phyloP scores from a whole-genome alignment of 1,140 invertebrate genomes.

The Nephila pilipes region DNA sequence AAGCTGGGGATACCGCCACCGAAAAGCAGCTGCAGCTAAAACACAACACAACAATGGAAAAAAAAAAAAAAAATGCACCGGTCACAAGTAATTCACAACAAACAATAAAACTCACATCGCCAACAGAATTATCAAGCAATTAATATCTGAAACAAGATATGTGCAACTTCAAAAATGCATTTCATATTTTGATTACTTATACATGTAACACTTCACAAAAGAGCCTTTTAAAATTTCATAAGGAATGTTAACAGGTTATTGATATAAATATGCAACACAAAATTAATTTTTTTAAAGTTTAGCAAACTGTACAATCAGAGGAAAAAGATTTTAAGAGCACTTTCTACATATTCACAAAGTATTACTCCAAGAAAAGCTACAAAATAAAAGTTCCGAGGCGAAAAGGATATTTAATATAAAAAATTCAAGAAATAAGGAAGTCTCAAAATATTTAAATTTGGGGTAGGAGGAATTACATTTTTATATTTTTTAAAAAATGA shows the following conservation, averaged over 20 bases:
- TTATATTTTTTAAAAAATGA: too few species aligned
- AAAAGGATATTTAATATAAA: too few species aligned
- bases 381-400: too few species aligned
- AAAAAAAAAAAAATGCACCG: conserved; percentile 69
- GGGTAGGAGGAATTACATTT: too few species aligned
- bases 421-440: too few species aligned
- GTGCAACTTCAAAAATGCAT: conserved; percentile 20
- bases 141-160: conserved; percentile 43
- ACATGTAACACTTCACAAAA: background rate
- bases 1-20: conserved; percentile 56
- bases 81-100: conserved; percentile 74
- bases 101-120: conserved; percentile 66
- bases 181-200: conserved; percentile 67
- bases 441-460: too few species aligned
- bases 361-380: too few species aligned
- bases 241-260: background rate
- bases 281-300: background rate
- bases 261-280: background rate
- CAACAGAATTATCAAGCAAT: conserved; percentile 67
- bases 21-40: conserved; percentile 74
- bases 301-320: background rate
- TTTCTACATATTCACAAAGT: background rate
- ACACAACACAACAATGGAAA: conserved; percentile 61
- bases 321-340: background rate
- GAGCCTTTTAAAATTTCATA: background rate